These are phyloP conservation scores for Cyclophora punctaria DNA, from an alignment of 2,888 invertebrate species.

Conservation along the genomic window DNA sequence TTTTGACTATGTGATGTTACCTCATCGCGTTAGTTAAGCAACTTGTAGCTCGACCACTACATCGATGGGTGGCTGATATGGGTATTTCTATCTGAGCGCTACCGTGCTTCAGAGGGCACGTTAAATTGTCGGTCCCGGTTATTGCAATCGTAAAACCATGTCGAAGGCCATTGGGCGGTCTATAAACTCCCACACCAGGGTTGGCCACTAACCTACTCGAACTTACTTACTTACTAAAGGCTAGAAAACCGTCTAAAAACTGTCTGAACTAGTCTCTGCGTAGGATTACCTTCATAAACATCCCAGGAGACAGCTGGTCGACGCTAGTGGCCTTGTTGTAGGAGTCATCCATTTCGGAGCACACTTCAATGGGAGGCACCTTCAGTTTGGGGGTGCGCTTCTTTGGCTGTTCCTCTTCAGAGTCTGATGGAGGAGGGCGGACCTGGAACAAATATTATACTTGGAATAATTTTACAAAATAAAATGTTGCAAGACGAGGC, in stretches of 20 bases:
- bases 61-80: no score
- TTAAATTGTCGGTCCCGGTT: no score
- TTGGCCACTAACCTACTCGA: no score
- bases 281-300: slow-evolving; percentile 57
- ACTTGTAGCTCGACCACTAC: no score
- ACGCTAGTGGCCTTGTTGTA: slow-evolving; percentile 52
- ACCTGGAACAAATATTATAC: slow-evolving; percentile 29
- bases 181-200: no score
- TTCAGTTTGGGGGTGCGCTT: slow-evolving; percentile 38
- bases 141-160: no score
- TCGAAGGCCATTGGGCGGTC: no score
- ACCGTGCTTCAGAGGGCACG: no score
- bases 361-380: slow-evolving; percentile 30
- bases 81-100: no score
- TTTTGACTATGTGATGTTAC: no score
- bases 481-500: background rate
- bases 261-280: background rate
- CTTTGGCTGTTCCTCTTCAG: slow-evolving; percentile 46
- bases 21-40: no score
- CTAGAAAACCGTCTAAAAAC: background rate
- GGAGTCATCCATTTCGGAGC: slow-evolving; percentile 29
- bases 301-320: slow-evolving; percentile 50
- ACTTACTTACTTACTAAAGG: background rate
- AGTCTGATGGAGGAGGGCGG: slow-evolving; percentile 58
- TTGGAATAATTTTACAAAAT: background rate